Evolutionary conservation across 1,140 invertebrate species (phyloP), one percentile per base, ranked within the genome.

Genomic region (Apis florea): DNA sequence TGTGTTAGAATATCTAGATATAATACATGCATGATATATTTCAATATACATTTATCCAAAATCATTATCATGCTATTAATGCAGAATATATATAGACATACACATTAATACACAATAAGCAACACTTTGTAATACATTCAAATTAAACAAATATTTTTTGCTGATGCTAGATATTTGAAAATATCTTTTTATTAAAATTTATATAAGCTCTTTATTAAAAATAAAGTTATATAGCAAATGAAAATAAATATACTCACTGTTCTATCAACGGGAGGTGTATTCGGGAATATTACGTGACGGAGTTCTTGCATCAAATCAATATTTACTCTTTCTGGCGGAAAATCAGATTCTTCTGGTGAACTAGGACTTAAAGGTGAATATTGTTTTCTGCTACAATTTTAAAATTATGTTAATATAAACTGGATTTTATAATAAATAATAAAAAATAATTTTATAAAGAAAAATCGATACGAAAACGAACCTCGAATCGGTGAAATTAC

Each of bases 241-340:
- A 71, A 58, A 63, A 72, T 31, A 13, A 59, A 72, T 79, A 77
- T 63, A 93, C 93, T 94, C 92, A 95, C 95, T 71, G 93, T 94
- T 91, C 94, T 91, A 88, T 95, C 95, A 19, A 95, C 93, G 31
- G 94, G 93, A 40, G 95, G 94, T 53, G 92, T 90, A 78, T 92
- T 93, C 78, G 94, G 93, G 79, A 92, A 92, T 87, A 96, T 93
- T 40, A 96, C 94, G 90, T 96, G 95, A 84, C 95, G 94, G 73
- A 96, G 92, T 91, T 96, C 96, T 70, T 95, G 94, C 95, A 96
- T 95, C 64, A 96, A 91, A 91, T 96, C 95, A 84, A 96, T 95
- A 85, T 95, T 93, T 61, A 95, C 85, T 69, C 88, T 90, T 89
- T 91, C 93, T 49, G 91, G 90, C n/a, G 89, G 91, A 1, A 89